Evolutionary conservation across 2,113 vertebrate species (phyloP).

Genomic region (Tonatia bakeri): DNA sequence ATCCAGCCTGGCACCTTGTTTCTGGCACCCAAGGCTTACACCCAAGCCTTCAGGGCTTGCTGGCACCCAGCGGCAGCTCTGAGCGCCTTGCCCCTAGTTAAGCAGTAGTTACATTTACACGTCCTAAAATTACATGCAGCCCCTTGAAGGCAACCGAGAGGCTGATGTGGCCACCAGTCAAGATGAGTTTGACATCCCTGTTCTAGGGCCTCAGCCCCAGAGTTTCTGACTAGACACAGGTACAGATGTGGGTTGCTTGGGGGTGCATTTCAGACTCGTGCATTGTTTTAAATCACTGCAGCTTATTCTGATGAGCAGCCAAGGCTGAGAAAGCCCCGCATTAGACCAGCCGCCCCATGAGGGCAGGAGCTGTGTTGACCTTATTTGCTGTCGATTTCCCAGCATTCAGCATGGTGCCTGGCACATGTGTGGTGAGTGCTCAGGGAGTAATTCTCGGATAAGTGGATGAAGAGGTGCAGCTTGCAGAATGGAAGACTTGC

Average conservation of each 20-base stretch:
- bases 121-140: no score
- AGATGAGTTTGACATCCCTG: no score
- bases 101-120: no score
- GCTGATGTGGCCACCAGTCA: no score
- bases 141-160: no score
- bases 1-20: no score
- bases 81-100: no score
- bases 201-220: background rate
- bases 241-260: background rate
- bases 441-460: background rate
- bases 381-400: background rate
- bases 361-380: background rate
- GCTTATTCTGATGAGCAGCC: background rate
- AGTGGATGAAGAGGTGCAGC: background rate
- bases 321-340: background rate
- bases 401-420: background rate
- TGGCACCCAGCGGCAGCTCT: rapidly evolving
- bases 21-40: no score
- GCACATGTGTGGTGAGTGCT: background rate
- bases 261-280: background rate
- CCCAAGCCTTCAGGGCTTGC: no score
- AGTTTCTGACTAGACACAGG: background rate
- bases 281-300: background rate
- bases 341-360: background rate
- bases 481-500: background rate